A percentile compares a stretch with the other conserved stretches of the same genome.
Evolutionary conservation across 1,140 invertebrate genomes (phyloP).

Genomic region (Holcopasites calliopsidis): DNA sequence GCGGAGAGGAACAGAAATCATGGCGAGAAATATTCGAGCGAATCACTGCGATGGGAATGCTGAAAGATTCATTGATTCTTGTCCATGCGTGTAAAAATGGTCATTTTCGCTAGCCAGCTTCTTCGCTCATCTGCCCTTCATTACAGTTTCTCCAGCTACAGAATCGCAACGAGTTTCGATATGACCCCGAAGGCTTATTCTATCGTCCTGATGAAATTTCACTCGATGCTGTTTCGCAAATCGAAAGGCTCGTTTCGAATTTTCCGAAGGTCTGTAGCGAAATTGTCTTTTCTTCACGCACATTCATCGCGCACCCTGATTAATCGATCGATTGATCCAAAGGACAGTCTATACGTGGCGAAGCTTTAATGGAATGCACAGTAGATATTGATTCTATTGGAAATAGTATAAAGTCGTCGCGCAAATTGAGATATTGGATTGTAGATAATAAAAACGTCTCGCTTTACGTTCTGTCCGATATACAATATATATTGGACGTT

Average conservation of each 20-base stretch:
- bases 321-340: neutral
- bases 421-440: too few species aligned
- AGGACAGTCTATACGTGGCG: too few species aligned
- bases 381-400: too few species aligned
- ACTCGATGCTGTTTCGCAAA: neutral
- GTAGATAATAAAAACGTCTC: neutral
- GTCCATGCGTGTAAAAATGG: too few species aligned
- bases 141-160: too few species aligned
- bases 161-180: neutral
- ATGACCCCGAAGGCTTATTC: neutral
- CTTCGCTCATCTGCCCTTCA: neutral
- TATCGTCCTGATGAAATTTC: constrained; percentile 19
- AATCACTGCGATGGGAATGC: constrained; percentile 42
- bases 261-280: neutral
- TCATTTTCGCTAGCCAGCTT: neutral
- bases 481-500: too few species aligned
- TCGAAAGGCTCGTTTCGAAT: neutral
- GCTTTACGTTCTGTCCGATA: too few species aligned
- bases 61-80: too few species aligned
- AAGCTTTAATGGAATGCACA: neutral
- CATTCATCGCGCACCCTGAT: neutral
- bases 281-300: neutral
- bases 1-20: constrained; percentile 9
- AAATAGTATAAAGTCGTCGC: neutral
- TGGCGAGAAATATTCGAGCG: constrained; percentile 61